Percentiles rank a stretch among this genome's conserved stretches.
phyloP scores from a whole-genome alignment of 2,113 vertebrate genomes.

The Hippolais icterina region DNA sequence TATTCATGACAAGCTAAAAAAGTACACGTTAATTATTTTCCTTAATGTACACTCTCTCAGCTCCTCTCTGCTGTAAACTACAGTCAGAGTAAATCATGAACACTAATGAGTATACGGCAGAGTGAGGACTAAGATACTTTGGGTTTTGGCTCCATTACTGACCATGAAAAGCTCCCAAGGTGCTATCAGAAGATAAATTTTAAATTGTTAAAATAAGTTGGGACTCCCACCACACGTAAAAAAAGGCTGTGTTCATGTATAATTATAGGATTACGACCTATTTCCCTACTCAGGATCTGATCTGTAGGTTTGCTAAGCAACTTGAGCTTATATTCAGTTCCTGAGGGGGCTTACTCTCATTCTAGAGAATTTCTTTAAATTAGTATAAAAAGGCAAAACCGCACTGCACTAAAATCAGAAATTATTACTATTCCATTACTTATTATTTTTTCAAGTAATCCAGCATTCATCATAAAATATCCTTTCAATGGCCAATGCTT shows the following conservation, averaged over 20 bases:
- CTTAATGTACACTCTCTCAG: background rate
- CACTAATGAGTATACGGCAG: background rate
- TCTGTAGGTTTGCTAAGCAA: background rate
- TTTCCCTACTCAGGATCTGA: background rate
- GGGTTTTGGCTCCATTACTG: background rate
- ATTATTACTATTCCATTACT: background rate
- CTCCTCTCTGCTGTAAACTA: background rate
- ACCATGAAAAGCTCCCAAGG: background rate
- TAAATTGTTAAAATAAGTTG: slow-evolving; percentile 23
- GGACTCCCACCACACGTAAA: background rate
- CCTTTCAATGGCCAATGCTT: background rate
- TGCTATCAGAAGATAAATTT: background rate
- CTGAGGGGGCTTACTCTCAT: background rate
- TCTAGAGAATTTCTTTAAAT: background rate
- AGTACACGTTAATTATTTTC: background rate
- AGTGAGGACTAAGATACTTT: background rate
- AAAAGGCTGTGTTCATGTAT: background rate
- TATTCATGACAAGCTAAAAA: background rate
- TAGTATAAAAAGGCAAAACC: background rate
- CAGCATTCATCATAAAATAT: background rate
- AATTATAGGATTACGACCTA: background rate
- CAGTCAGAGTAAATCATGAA: background rate
- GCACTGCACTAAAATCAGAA: background rate
- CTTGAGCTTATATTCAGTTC: background rate
- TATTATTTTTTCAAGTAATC: background rate